These are phyloP conservation scores for Microcebus griseorufus DNA, from an alignment of 2,113 vertebrate genomes.

Conservation along the genomic window DNA sequence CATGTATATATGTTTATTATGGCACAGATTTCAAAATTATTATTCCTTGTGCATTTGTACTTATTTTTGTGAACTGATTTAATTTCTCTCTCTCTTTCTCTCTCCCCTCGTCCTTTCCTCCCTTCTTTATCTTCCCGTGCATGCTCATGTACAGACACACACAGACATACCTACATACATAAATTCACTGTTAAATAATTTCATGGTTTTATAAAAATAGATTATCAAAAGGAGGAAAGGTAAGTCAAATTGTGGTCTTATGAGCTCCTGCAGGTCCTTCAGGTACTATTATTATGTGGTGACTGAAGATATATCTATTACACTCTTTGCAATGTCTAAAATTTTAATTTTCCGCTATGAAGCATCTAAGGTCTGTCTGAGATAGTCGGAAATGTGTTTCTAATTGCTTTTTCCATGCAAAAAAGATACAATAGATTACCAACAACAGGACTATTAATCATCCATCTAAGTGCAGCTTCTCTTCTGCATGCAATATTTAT, in stretches of 20 bases:
- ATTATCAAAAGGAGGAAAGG: conserved; percentile 40
- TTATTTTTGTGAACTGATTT: background rate
- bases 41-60: background rate
- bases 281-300: conserved; percentile 37
- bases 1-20: conserved; percentile 46
- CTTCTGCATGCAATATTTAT: conserved; percentile 84
- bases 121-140: background rate
- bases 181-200: background rate
- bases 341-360: conserved; percentile 81
- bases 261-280: background rate
- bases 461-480: conserved; percentile 80
- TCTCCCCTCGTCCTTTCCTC: background rate
- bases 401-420: conserved; percentile 87
- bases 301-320: conserved; percentile 70
- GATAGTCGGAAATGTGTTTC: conserved; percentile 83
- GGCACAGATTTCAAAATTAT: conserved; percentile 3
- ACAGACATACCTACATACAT: background rate
- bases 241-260: conserved; percentile 54
- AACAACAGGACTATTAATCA: conserved; percentile 85
- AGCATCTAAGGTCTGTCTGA: conserved; percentile 76
- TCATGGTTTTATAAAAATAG: conserved; percentile 51
- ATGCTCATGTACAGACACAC: background rate
- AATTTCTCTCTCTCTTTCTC: background rate
- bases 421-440: conserved; percentile 83
- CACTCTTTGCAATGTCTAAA: conserved; percentile 65